Evolutionary conservation across 2,797 vertebrate species (phyloP).

Genomic region (Columba guinea): DNA sequence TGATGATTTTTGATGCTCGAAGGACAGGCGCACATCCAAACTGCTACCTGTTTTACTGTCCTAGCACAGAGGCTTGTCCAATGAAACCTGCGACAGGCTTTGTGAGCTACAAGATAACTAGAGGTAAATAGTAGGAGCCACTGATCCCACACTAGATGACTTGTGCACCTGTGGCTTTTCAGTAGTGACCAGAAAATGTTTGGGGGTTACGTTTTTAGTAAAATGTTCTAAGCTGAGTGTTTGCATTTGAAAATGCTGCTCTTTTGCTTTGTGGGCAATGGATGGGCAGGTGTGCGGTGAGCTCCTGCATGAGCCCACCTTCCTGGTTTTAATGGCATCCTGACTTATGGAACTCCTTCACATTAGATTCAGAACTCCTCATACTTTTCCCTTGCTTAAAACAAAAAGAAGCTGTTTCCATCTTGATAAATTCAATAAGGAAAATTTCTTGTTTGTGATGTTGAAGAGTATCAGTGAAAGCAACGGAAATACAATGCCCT

Average conservation of each 20-base stretch:
- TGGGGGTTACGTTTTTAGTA: not conserved
- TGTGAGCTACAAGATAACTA: conserved; percentile 84
- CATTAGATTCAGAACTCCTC: not conserved
- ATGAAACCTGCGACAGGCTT: conserved; percentile 76
- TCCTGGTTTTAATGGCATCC: not conserved
- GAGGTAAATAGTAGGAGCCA: conserved; percentile 76
- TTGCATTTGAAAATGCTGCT: not conserved
- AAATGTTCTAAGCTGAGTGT: not conserved
- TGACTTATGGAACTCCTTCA: not conserved
- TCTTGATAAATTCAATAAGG: not conserved
- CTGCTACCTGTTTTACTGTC: conserved; percentile 91
- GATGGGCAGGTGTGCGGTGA: not conserved
- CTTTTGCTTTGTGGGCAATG: not conserved
- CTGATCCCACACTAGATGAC: not conserved
- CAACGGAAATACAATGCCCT: not conserved
- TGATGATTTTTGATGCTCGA: conserved; percentile 83
- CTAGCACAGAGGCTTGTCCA: conserved; percentile 83
- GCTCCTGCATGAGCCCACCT: not conserved
- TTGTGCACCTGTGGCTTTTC: not conserved
- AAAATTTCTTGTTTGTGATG: not conserved
- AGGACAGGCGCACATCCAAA: conserved; percentile 77
- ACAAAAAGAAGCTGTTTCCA: not conserved
- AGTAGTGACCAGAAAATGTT: not conserved
- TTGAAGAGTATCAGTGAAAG: not conserved
- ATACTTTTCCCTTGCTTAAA: not conserved